phyloP scores from a whole-genome alignment of 2,113 vertebrate genomes.

The Xyrauchen texanus region DNA sequence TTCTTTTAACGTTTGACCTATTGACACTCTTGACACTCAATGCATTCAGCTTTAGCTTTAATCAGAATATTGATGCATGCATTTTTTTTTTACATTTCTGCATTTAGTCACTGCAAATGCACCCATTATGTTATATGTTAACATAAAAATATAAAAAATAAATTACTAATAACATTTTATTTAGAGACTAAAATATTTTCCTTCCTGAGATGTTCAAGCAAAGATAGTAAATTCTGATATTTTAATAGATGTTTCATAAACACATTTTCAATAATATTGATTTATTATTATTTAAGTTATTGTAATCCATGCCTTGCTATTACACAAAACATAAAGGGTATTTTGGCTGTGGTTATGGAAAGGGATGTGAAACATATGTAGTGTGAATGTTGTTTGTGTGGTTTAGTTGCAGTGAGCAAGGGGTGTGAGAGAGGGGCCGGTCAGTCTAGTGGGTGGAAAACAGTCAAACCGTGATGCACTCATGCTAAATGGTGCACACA shows the following conservation, averaged over 20 bases:
- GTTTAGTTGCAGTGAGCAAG: slow-evolving; percentile 26
- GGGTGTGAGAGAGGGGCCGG: not conserved
- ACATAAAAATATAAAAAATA: no score
- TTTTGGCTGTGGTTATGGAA: slow-evolving; percentile 39
- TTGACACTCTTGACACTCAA: no score
- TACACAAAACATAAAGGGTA: not conserved
- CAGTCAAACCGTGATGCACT: not conserved
- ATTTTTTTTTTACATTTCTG: no score
- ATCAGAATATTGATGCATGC: no score
- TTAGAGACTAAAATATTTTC: no score
- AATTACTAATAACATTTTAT: no score
- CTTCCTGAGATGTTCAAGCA: no score
- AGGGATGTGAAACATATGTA: not conserved
- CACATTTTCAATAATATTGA: not conserved
- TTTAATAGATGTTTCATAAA: not conserved
- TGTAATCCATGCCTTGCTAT: not conserved
- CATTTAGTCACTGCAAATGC: no score
- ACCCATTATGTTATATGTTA: no score
- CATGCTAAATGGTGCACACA: no score
- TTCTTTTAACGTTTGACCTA: no score
- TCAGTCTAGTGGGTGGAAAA: slow-evolving; percentile 2
- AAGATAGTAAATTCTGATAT: not conserved
- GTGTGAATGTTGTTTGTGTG: slow-evolving; percentile 20
- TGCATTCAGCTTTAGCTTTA: no score
- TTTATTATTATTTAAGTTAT: not conserved